A percentile compares a stretch with the other conserved stretches of the same genome.
phyloP scores from a whole-genome alignment of 2,888 invertebrate genomes.

The Ornithoptera alexandrae region DNA sequence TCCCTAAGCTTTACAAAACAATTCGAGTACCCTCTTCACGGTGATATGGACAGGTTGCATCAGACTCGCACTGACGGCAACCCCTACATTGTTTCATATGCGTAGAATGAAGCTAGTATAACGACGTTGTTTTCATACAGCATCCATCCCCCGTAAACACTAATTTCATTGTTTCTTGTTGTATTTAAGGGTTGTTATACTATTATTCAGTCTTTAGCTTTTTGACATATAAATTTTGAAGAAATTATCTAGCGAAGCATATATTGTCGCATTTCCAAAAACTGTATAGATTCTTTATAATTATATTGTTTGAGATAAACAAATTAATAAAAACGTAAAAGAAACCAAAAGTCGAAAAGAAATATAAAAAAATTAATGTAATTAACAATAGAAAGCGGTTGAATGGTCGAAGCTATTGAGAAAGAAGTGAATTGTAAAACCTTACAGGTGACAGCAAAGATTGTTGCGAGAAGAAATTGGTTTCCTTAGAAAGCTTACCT shows the following conservation, averaged over 20 bases:
- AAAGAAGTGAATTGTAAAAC: not conserved
- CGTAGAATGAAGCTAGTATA: not conserved
- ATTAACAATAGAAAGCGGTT: not conserved
- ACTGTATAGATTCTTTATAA: no score
- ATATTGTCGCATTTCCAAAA: not conserved
- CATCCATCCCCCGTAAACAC: no score
- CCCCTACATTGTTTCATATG: not conserved
- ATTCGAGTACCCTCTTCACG: not conserved
- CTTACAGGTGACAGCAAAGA: not conserved
- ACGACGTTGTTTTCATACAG: not conserved
- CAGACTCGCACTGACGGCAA: not conserved
- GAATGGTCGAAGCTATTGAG: not conserved
- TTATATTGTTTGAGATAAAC: no score
- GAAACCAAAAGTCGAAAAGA: not conserved
- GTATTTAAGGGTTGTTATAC: not conserved
- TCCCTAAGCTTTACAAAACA: not conserved
- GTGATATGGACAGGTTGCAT: not conserved
- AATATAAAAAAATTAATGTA: not conserved
- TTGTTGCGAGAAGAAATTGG: not conserved
- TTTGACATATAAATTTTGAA: not conserved
- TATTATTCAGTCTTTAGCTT: no score
- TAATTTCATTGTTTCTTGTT: not conserved
- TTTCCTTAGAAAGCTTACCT: constrained; percentile 1
- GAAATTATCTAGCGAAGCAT: not conserved
- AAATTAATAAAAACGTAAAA: not conserved